phyloP scores from a whole-genome alignment of 2,113 vertebrate species.

The Deroptyus accipitrinus region DNA sequence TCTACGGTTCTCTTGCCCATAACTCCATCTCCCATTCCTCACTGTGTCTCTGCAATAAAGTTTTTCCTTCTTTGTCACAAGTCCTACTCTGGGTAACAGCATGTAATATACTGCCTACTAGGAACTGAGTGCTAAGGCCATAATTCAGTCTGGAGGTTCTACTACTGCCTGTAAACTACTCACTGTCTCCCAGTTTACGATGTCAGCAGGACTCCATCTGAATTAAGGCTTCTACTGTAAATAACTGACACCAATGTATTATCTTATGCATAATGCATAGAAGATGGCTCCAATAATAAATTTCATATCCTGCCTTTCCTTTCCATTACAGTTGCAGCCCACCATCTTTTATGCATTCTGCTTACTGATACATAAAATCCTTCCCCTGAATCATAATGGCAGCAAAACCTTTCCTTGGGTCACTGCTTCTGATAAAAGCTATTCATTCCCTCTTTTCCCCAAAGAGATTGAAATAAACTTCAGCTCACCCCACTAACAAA shows the following conservation, averaged over 20 bases:
- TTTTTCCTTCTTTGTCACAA: slow-evolving; percentile 4
- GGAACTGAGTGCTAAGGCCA: neutral
- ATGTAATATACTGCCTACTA: slow-evolving; percentile 22
- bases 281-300: slow-evolving; percentile 32
- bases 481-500: neutral
- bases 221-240: slow-evolving; percentile 47
- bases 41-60: neutral
- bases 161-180: slow-evolving; percentile 49
- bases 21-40: neutral
- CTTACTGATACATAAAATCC: slow-evolving; percentile 40
- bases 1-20: neutral
- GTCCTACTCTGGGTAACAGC: slow-evolving; percentile 9
- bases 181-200: slow-evolving; percentile 43
- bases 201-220: slow-evolving; percentile 55
- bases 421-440: neutral
- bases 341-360: neutral
- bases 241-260: slow-evolving; percentile 48
- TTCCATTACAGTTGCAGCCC: neutral
- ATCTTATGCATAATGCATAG: slow-evolving; percentile 56
- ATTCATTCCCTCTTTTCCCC: neutral
- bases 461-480: slow-evolving; percentile 4
- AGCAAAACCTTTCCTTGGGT: slow-evolving; percentile 4
- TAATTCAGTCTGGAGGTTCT: slow-evolving; percentile 55
- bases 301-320: slow-evolving; percentile 25
- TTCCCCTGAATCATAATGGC: slow-evolving; percentile 14